Base-by-base conservation (phyloP, 2,888 invertebrate species). In the Drymonia ruficornis region DNA sequence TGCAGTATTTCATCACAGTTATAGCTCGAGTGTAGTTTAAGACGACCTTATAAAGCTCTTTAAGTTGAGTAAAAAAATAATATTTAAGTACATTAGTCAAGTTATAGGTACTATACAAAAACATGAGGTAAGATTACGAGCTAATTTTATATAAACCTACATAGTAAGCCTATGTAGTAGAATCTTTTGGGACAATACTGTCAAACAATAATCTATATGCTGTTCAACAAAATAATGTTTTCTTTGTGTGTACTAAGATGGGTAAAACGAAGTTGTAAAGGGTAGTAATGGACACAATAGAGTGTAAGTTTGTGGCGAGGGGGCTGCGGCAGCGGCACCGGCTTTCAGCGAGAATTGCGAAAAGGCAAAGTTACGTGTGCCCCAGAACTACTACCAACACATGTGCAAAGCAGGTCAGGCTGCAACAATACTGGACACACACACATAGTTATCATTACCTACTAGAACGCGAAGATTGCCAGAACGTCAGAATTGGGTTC, bases 281-380 rank as follows among this genome's bases (percentile, higher is more conserved):
- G 81, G 78, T 78, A 81, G 75, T 76, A 82, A 81, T 80, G 80
- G 76, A 77, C 79, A 82, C 78, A 83, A 81, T 78, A 78, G 80
- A 78, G 83, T 78, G 81, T 75, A 81, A 83, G 82, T 80, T 81
- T 81, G 83, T 65, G 84, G 80, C 60, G 60, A 78, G 76, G 78
- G 81, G 80, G 70, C 70, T 71, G 74, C 66, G 61, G 72, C 59
- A 65, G 68, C 74, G 78, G 76, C 72, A 70, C 74, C 74, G 65
- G 78, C 79, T 81, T 81, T 83, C 77, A 76, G 72, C 72, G 76
- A 74, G 78, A 79, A 83, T 81, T 75, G 70, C 76, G 78, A 81
- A 81, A 83, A 81, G 82, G 80, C 78, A 80, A 82, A 84, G 81
- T 85, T 83, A 84, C 77, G 78, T 76, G 74, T 70, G 70, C 75